A percentile compares a stretch with the other conserved stretches of the same genome.
Conservation (phyloP, 2,888 invertebrate species). For the Drosophila kuntzei region DNA sequence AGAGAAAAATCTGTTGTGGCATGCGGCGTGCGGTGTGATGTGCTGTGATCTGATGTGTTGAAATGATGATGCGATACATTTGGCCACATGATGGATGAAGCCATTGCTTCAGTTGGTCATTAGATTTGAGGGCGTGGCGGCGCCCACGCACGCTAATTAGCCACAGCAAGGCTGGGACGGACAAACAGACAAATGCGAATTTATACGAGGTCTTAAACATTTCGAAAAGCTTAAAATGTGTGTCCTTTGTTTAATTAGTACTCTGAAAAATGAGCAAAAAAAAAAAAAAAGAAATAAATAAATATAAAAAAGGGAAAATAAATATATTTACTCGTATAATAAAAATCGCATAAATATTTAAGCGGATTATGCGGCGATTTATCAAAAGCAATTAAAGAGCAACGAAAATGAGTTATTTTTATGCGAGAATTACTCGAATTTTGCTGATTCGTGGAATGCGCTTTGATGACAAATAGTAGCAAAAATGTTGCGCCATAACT, state of each 20-base stretch:
- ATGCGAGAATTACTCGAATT: conserved; percentile 42
- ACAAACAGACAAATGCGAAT: conserved; percentile 59
- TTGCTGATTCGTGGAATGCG: conserved; percentile 69
- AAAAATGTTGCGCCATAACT: conserved; percentile 69
- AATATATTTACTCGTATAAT: conserved; percentile 13
- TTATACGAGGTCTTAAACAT: conserved; percentile 62
- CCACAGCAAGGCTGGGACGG: conserved; percentile 11
- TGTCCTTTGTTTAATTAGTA: conserved; percentile 78
- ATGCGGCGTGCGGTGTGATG: conserved; percentile 43
- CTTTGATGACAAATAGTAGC: conserved; percentile 75
- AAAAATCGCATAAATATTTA: conserved; percentile 65
- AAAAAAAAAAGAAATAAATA: conserved; percentile 3
- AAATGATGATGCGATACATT: conserved; percentile 41
- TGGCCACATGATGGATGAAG: conserved; percentile 43
- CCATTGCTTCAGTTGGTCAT: conserved; percentile 16
- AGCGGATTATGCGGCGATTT: conserved; percentile 80
- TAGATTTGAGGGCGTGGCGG: conserved; percentile 48
- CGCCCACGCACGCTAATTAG: conserved; percentile 67
- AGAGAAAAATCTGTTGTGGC: conserved; percentile 67
- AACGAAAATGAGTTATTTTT: conserved; percentile 54
- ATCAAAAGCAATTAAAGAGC: conserved; percentile 79
- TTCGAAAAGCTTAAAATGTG: conserved; percentile 56
- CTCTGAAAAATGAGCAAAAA: conserved; percentile 68
- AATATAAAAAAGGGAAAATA: conserved; percentile 2
- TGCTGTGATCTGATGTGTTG: conserved; percentile 53